Conservation (phyloP, 2,888 invertebrate species). For the Sepiola atlantica region DNA sequence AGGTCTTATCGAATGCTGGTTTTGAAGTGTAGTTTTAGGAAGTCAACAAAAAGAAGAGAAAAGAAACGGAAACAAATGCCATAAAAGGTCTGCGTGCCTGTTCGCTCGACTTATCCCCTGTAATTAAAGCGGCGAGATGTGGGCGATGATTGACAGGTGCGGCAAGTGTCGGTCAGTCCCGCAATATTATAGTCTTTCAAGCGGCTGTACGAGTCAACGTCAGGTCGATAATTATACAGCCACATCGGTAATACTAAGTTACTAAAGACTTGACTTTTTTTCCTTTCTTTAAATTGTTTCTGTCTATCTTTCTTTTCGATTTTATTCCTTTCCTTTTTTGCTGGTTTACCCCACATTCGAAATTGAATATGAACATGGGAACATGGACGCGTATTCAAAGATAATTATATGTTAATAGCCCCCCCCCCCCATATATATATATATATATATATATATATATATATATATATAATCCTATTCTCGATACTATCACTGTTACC, state of each 20-base stretch:
- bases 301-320: not conserved
- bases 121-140: not conserved
- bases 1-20: not conserved
- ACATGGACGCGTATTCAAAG: not conserved
- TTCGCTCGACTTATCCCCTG: not conserved
- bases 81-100: not conserved
- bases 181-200: slow-evolving; percentile 12
- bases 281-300: not conserved
- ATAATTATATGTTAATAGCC: not conserved
- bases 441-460: not conserved
- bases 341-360: not conserved
- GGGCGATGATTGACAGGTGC: slow-evolving; percentile 32
- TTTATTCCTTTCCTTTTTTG: not conserved
- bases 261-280: not conserved
- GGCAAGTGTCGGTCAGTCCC: not conserved
- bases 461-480: not conserved
- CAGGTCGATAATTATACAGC: slow-evolving; percentile 4
- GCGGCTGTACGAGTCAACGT: not conserved
- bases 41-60: not conserved
- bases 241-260: not conserved
- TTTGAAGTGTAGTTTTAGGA: not conserved
- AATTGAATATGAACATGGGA: not conserved
- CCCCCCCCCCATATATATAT: not conserved
- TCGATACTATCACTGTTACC: no score
- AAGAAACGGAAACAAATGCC: not conserved